A percentile compares a stretch with the other conserved stretches of the same genome.
Conservation (phyloP, 2,797 vertebrate genomes). For the Sebastes nivosus region DNA sequence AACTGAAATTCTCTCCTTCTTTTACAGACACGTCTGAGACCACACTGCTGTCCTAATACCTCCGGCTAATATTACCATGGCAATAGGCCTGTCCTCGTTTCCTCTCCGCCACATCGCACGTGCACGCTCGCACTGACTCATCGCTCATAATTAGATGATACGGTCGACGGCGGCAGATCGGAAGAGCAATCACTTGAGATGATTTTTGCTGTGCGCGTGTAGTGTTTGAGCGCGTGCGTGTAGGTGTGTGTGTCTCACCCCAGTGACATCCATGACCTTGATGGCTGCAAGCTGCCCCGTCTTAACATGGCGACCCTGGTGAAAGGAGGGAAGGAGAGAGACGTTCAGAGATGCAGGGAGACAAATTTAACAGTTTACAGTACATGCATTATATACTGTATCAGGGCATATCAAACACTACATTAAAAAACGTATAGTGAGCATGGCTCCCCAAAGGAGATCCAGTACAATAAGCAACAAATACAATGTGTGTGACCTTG, state of each 20-base stretch:
- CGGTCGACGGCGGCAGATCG: conserved; percentile 10
- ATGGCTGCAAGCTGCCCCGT: conserved; percentile 96
- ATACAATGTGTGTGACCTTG: not conserved
- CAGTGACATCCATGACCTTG: conserved; percentile 98
- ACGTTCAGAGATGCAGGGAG: not conserved
- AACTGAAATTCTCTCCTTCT: conserved; percentile 67
- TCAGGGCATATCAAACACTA: not conserved
- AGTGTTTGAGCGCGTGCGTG: not conserved
- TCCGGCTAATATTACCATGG: conserved; percentile 73
- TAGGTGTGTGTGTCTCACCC: conserved; percentile 82
- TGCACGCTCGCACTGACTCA: conserved; percentile 51
- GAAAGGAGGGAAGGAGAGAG: conserved; percentile 13
- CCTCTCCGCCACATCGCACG: conserved; percentile 45
- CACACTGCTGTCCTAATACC: conserved; percentile 64
- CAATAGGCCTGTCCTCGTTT: conserved; percentile 73
- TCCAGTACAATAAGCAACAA: not conserved
- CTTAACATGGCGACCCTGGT: conserved; percentile 96
- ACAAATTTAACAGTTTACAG: not conserved
- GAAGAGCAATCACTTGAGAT: conserved; percentile 63
- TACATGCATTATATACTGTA: not conserved
- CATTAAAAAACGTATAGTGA: not conserved
- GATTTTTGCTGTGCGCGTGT: conserved; percentile 40
- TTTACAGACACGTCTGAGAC: conserved; percentile 67
- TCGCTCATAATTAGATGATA: conserved; percentile 69
- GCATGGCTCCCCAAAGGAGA: not conserved